Conservation (phyloP, 2,797 vertebrate genomes). For the Hylomyscus alleni region DNA sequence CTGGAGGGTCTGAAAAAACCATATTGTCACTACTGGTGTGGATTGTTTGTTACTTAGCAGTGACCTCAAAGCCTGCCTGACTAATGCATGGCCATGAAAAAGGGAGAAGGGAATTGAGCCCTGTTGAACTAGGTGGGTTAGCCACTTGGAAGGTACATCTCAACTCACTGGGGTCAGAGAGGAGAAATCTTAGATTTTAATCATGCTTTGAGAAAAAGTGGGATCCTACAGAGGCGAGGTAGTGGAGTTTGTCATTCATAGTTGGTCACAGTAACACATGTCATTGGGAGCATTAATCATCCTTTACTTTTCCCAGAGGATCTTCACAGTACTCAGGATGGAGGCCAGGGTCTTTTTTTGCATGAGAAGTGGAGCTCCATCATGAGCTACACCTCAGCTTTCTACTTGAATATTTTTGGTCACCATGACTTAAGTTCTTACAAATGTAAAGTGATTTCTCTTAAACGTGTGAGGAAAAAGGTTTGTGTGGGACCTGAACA, state of each 20-base stretch:
- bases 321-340: background rate
- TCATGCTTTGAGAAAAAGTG: background rate
- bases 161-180: background rate
- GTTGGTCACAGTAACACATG: background rate
- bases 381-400: background rate
- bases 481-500: background rate
- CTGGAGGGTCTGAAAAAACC: background rate
- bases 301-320: background rate
- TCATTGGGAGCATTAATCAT: background rate
- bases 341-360: background rate
- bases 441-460: slow-evolving; percentile 16
- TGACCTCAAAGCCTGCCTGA: background rate
- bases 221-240: background rate
- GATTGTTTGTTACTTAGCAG: background rate
- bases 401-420: background rate
- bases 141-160: background rate
- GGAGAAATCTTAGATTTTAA: background rate
- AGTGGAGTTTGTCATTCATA: background rate
- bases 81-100: background rate
- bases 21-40: background rate
- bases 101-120: background rate
- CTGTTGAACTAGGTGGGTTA: background rate
- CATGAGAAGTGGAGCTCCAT: background rate
- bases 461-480: background rate
- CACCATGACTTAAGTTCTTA: background rate